A percentile compares a stretch with the other conserved stretches of the same genome.
These are phyloP conservation scores for Cantharis rufa DNA, from an alignment of 2,888 invertebrate species.

Conservation along the genomic window DNA sequence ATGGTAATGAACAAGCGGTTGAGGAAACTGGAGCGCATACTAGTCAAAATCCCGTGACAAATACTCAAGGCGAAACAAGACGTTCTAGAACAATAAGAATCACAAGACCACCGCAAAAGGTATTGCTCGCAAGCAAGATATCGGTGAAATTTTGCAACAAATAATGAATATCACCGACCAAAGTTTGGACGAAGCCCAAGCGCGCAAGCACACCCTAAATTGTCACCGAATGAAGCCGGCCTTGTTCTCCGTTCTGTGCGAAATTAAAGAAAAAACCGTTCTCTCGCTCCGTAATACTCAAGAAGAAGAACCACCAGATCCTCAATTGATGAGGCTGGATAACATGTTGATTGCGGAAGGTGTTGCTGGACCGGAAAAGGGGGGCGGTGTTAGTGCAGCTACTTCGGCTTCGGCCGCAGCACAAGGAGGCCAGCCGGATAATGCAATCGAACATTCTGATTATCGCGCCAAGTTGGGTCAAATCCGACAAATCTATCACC, in stretches of 20 bases:
- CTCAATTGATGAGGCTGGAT: constrained; percentile 96
- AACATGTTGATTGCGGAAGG: constrained; percentile 99
- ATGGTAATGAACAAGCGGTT: no score
- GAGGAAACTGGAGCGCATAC: no score
- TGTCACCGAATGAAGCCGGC: constrained; percentile 99
- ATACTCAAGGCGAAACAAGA: no score
- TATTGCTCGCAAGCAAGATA: constrained; percentile 94
- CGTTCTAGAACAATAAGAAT: no score
- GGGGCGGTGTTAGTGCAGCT: constrained; percentile 86
- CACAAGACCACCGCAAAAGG: no score
- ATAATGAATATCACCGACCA: constrained; percentile 99
- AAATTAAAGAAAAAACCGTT: constrained; percentile 99
- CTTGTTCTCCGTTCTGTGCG: constrained; percentile 96
- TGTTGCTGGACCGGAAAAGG: constrained; percentile 94
- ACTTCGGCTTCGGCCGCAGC: constrained; percentile 85
- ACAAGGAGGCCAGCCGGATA: constrained; percentile 84
- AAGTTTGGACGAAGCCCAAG: constrained; percentile 97
- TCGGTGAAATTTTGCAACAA: constrained; percentile 96
- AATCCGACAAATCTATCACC: constrained; percentile 98
- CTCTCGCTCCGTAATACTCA: constrained; percentile 94
- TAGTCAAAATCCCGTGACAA: no score
- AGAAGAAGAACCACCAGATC: constrained; percentile 98
- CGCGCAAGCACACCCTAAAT: constrained; percentile 96
- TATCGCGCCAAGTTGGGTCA: constrained; percentile 99
- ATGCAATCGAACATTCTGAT: constrained; percentile 98